A percentile compares a stretch with the other conserved stretches of the same genome.
phyloP scores from a whole-genome alignment of 2,888 invertebrate genomes.

The Perizoma flavofasciatum region DNA sequence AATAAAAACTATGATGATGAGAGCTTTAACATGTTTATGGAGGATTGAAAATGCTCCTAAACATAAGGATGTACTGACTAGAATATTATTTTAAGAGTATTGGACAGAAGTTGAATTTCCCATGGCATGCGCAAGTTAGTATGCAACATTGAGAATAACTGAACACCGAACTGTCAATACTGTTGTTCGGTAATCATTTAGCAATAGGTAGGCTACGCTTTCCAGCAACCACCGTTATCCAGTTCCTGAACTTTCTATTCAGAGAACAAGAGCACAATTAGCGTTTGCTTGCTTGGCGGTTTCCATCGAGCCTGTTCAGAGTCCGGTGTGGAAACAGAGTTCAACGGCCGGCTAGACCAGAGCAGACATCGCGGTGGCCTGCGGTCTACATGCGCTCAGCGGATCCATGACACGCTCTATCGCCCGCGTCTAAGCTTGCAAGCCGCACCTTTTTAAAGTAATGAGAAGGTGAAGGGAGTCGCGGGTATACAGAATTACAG shows the following conservation, averaged over 20 bases:
- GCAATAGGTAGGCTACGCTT: neutral
- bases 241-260: conserved; percentile 17
- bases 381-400: conserved; percentile 55
- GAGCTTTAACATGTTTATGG: neutral
- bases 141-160: too few species aligned
- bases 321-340: conserved; percentile 24
- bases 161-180: neutral
- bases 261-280: conserved; percentile 15
- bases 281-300: conserved; percentile 9
- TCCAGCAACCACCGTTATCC: neutral
- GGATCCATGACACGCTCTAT: conserved; percentile 64
- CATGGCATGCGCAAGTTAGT: too few species aligned
- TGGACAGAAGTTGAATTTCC: too few species aligned
- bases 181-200: neutral
- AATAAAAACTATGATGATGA: conserved; percentile 5
- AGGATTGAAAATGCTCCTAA: neutral
- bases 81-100: too few species aligned
- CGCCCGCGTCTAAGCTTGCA: conserved; percentile 54
- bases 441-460: conserved; percentile 28
- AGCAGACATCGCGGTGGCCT: conserved; percentile 40
- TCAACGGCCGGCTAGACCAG: conserved; percentile 30
- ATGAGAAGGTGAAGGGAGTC: conserved; percentile 1
- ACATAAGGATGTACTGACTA: neutral
- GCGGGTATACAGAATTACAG: conserved; percentile 10
- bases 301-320: conserved; percentile 16